Evolutionary conservation across 2,888 invertebrate species (phyloP), one percentile per base, ranked within the genome.

Genomic region (Apeira syringaria): DNA sequence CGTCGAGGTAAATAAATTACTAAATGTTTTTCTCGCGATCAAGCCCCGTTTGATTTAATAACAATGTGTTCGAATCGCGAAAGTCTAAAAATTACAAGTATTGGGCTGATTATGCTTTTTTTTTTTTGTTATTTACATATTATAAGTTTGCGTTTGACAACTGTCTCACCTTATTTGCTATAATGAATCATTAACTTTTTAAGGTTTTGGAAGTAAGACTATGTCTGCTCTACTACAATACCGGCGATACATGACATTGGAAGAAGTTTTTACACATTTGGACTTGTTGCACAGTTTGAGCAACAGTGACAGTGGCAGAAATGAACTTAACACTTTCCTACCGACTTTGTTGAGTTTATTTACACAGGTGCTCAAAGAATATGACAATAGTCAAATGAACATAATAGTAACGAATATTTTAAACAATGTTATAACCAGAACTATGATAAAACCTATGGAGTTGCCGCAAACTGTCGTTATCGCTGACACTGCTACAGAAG

Each of bases 361-460:
- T 38, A 80, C 73, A 53, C 50, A 61, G 20, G 56, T 86, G 53
- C 59, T 87, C 2, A 41, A 66, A n/a, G 75, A 82, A 49, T 83
- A 75, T 53, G 70, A 87, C 51, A 72, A 77, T 25, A 83, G 80
- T 58, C 75, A 77, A 64, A 75, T 87, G 48, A 87, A 87, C 53
- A 76, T 80, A 47, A 42, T 74, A 24, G 48, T 85, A 29, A 79
- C 79, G 2, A 76, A 71, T 38, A 78, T 83, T 47, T 43, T 87
- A 15, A 77, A 74, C 42, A 83, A 80, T 55, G 50, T 87, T 28
- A 54, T 85, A 17, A 57, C 77, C 1, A 71, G 64, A 35, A 70
- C 50, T 51, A 56, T 62, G 39, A 33, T 55, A 8, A 63, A 64
- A 50, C 44, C 61, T 34, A 13, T 34, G 3, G 45, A 52, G 6